Evolutionary conservation across 2,888 invertebrate species (phyloP).

Genomic region (Coleophora flavipennella): DNA sequence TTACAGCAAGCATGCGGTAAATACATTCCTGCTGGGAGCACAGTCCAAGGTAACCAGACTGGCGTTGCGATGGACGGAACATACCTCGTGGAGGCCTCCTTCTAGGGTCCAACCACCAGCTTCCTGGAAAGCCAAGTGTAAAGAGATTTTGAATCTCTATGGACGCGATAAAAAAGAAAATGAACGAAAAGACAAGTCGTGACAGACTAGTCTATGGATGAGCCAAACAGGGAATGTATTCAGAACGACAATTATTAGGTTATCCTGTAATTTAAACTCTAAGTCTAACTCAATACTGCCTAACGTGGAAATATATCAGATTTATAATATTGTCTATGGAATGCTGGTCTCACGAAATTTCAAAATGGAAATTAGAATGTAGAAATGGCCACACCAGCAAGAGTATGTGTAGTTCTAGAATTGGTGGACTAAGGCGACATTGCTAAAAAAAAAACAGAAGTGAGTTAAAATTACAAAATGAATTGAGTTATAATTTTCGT

Average conservation of each 20-base stretch:
- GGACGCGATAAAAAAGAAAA: too few species aligned
- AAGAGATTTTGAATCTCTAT: not conserved
- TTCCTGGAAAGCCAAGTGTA: conserved; percentile 38
- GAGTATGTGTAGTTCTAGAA: too few species aligned
- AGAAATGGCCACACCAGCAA: too few species aligned
- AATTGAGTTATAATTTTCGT: too few species aligned
- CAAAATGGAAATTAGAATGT: too few species aligned
- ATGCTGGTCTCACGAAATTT: too few species aligned
- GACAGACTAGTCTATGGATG: not conserved
- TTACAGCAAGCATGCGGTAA: conserved; percentile 87
- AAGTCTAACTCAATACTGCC: conserved; percentile 66
- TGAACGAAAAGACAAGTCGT: not conserved
- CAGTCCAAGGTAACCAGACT: conserved; percentile 85
- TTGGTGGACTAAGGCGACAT: too few species aligned
- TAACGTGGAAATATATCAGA: conserved; percentile 45
- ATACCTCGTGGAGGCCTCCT: conserved; percentile 88
- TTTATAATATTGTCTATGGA: conserved; percentile 14
- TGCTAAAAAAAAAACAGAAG: too few species aligned
- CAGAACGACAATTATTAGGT: conserved; percentile 57
- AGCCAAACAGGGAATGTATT: conserved; percentile 15
- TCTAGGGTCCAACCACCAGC: conserved; percentile 71
- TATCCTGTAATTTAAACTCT: conserved; percentile 43
- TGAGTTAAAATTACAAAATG: too few species aligned
- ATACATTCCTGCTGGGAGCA: conserved; percentile 88
- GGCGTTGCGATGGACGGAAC: conserved; percentile 89